These are phyloP conservation scores for chimpanzee (Pan troglodytes) DNA, from an alignment of 2,113 vertebrate species.

Conservation along the genomic window NHGRI_mPanTro3-v2.1_pri NC_072407.2:30593501-30594000, in stretches of 20 bases:
- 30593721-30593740: background rate
- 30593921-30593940: background rate
- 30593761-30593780: too few relatives aligned
- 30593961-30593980: background rate
- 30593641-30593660: too few relatives aligned
- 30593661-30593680: background rate
- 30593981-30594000: background rate
- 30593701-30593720: background rate
- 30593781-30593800: background rate
- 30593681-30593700: too few relatives aligned
- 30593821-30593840: background rate
- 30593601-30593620: background rate
- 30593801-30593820: background rate
- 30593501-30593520: background rate
- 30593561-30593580: too few relatives aligned
- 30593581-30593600: too few relatives aligned
- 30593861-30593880: background rate
- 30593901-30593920: background rate
- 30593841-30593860: background rate
- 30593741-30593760: fast-evolving
- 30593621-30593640: too few relatives aligned
- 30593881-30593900: background rate
- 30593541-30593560: fast-evolving
- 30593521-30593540: fast-evolving
- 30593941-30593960: background rate